phyloP scores from a whole-genome alignment of 2,888 invertebrate species.

The Synergus gifuensis region DNA sequence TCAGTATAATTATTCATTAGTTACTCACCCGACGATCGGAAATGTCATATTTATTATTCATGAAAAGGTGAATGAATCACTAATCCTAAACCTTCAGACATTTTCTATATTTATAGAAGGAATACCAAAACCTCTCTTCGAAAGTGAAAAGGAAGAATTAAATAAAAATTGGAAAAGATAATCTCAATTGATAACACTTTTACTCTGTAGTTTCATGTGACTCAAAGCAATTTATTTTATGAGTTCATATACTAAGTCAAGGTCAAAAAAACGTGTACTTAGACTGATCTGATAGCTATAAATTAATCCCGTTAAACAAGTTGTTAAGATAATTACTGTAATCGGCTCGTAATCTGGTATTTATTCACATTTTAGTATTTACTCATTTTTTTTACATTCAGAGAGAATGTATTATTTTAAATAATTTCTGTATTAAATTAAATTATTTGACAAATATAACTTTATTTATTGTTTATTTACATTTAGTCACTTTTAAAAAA shows the following conservation, averaged over 20 bases:
- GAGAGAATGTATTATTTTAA: no score
- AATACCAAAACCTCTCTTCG: not conserved
- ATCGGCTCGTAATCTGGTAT: not conserved
- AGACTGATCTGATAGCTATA: not conserved
- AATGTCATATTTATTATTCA: slow-evolving; percentile 3
- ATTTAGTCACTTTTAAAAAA: no score
- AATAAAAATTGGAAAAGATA: no score
- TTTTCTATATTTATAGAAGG: not conserved
- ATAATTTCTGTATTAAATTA: no score
- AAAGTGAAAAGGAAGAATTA: not conserved
- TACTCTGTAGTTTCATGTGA: no score
- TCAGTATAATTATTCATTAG: not conserved
- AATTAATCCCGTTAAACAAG: not conserved
- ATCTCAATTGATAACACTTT: no score
- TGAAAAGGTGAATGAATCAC: not conserved
- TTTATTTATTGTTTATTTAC: no score
- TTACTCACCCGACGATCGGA: not conserved
- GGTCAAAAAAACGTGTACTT: not conserved
- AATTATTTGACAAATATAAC: no score
- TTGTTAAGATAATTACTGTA: not conserved
- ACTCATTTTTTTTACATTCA: no score
- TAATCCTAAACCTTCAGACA: not conserved
- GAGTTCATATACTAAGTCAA: not conserved
- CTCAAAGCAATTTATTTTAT: not conserved
- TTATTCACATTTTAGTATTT: not conserved